These are phyloP conservation scores for Lates japonicus DNA, from an alignment of 2,797 vertebrate genomes.

Conservation along the genomic window DNA sequence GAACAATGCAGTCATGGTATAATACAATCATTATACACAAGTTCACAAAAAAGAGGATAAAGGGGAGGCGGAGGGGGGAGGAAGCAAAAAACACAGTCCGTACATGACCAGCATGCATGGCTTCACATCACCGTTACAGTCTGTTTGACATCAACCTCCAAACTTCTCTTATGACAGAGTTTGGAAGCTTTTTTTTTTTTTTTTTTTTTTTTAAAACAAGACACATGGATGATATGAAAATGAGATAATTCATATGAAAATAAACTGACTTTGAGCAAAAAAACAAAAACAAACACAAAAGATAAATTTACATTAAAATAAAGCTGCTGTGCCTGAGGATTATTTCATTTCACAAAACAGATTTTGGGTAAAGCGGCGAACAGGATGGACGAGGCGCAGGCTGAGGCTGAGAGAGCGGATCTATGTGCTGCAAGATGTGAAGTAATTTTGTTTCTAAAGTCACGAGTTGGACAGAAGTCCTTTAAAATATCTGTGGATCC, in stretches of 20 bases:
- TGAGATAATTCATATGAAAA: conserved; percentile 80
- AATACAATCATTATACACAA: conserved; percentile 81
- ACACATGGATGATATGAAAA: conserved; percentile 87
- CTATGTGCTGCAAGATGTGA: conserved; percentile 19
- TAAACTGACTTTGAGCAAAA: conserved; percentile 81
- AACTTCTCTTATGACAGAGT: conserved; percentile 54
- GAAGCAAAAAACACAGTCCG: conserved; percentile 77
- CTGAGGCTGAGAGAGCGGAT: conserved; percentile 19
- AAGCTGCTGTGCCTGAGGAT: conserved; percentile 51
- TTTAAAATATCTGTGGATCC: conserved; percentile 32
- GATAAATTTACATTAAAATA: conserved; percentile 43
- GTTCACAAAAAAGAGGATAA: conserved; percentile 83
- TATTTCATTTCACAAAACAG: conserved; percentile 35
- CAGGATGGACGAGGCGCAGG: conserved; percentile 47
- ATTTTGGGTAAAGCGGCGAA: conserved; percentile 5
- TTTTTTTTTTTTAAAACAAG: conserved; percentile 64
- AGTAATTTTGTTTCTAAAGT: conserved; percentile 31
- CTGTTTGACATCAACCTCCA: conserved; percentile 47
- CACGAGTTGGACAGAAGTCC: conserved; percentile 26
- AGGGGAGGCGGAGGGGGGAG: background rate
- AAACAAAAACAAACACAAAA: background rate
- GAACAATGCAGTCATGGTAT: conserved; percentile 88
- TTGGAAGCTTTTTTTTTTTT: conserved; percentile 57
- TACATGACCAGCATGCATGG: conserved; percentile 97
- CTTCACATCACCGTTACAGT: conserved; percentile 80